These are phyloP conservation scores for Aphodius sticticus DNA, from an alignment of 2,888 invertebrate genomes.

Conservation along the genomic window DNA sequence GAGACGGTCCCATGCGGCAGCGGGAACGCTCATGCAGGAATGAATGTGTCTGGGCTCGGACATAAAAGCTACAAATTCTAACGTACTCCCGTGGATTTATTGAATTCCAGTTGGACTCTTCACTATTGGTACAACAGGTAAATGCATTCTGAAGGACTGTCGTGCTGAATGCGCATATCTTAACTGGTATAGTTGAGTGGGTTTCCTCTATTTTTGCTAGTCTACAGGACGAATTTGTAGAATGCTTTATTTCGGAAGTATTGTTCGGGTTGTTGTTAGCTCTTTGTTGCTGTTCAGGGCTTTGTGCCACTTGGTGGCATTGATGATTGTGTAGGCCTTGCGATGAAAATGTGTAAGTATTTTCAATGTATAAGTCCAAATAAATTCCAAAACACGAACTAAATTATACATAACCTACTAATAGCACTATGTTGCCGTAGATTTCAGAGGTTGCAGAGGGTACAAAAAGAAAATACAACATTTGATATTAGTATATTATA, in stretches of 20 bases:
- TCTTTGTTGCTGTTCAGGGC: no score
- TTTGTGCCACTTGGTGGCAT: no score
- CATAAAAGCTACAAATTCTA: background rate
- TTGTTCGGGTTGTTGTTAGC: background rate
- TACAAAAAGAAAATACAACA: no score
- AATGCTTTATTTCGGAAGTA: background rate
- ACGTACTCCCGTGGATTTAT: background rate
- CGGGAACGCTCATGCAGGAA: background rate
- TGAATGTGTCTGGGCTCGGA: background rate
- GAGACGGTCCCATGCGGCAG: background rate
- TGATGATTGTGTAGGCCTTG: no score
- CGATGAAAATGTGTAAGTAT: no score
- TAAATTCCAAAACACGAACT: no score
- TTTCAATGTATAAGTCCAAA: no score
- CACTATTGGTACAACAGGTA: background rate
- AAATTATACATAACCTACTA: no score
- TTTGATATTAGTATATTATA: no score
- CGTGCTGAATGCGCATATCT: background rate
- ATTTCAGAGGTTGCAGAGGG: no score
- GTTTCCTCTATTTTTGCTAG: background rate
- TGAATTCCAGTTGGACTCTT: background rate
- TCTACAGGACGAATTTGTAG: background rate
- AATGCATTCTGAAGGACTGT: background rate
- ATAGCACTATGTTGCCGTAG: no score
- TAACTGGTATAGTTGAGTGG: background rate